Percentiles rank a stretch among this genome's conserved stretches.
phyloP scores from a whole-genome alignment of 2,888 invertebrate species.

The Polydrusus pterygomalis region DNA sequence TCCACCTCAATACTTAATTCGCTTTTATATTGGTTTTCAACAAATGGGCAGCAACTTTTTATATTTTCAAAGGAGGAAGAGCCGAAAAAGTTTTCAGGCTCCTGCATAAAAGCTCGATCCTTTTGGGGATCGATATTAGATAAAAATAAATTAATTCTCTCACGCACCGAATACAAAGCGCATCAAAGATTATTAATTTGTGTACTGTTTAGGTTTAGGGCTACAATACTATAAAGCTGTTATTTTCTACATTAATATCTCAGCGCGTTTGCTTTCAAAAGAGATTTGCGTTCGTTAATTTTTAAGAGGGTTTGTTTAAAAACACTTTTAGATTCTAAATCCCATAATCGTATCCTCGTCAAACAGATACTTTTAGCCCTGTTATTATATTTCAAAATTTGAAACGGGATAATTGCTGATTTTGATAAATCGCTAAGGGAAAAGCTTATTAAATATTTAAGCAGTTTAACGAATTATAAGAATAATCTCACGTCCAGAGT shows the following conservation, averaged over 20 bases:
- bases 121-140: too few species aligned
- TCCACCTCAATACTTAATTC: too few species aligned
- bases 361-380: constrained; percentile 4
- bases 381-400: constrained; percentile 8
- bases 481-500: not conserved
- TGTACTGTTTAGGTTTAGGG: too few species aligned
- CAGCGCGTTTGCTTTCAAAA: constrained; percentile 2
- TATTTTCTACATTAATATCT: not conserved
- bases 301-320: constrained; percentile 13
- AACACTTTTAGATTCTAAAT: constrained; percentile 1
- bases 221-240: not conserved
- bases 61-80: too few species aligned
- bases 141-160: too few species aligned
- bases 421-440: constrained; percentile 8
- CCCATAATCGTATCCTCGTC: constrained; percentile 7
- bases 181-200: too few species aligned
- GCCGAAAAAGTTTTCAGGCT: too few species aligned
- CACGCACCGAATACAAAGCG: too few species aligned
- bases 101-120: too few species aligned
- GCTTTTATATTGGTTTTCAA: too few species aligned
- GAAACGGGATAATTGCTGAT: constrained; percentile 18
- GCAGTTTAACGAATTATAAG: not conserved
- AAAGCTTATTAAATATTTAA: constrained; percentile 1
- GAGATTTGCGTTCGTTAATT: constrained; percentile 8
- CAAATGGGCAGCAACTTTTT: too few species aligned